These are phyloP conservation scores for Acronicta aceris DNA, from an alignment of 2,888 invertebrate species.

Conservation along the genomic window DNA sequence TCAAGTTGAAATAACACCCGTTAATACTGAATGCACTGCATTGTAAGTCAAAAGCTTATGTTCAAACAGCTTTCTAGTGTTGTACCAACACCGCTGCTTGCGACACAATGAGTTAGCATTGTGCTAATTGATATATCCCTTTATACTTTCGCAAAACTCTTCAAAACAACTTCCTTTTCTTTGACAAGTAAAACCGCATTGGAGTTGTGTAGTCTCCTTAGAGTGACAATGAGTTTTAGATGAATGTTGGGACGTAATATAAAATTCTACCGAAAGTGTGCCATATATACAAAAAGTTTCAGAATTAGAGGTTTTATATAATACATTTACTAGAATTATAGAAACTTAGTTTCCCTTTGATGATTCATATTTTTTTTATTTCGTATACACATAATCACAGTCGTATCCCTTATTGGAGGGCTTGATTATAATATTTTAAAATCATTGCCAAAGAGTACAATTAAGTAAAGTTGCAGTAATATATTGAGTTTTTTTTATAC, in stretches of 20 bases:
- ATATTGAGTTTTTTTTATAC: too few species aligned
- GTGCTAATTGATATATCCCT: constrained; percentile 76
- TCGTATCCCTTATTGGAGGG: too few species aligned
- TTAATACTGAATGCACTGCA: constrained; percentile 47
- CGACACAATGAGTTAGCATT: constrained; percentile 58
- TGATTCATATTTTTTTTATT: too few species aligned
- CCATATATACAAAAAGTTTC: too few species aligned
- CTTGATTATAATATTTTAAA: too few species aligned
- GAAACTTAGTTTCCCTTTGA: too few species aligned
- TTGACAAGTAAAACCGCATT: constrained; percentile 76
- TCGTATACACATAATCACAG: too few species aligned
- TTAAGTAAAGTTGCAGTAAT: too few species aligned
- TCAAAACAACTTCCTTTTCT: constrained; percentile 83
- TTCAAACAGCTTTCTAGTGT: constrained; percentile 57
- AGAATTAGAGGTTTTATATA: too few species aligned
- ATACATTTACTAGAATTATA: too few species aligned
- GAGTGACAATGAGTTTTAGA: constrained; percentile 16
- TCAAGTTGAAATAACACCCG: constrained; percentile 37
- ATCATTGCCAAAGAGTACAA: too few species aligned
- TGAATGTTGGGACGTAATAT: not conserved
- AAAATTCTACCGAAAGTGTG: too few species aligned
- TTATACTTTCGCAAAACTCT: constrained; percentile 76
- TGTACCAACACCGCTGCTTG: constrained; percentile 71
- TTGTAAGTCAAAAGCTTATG: constrained; percentile 46
- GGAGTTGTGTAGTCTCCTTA: constrained; percentile 41